phyloP scores from a whole-genome alignment of 2,797 vertebrate genomes.

The Danio aesculapii region DNA sequence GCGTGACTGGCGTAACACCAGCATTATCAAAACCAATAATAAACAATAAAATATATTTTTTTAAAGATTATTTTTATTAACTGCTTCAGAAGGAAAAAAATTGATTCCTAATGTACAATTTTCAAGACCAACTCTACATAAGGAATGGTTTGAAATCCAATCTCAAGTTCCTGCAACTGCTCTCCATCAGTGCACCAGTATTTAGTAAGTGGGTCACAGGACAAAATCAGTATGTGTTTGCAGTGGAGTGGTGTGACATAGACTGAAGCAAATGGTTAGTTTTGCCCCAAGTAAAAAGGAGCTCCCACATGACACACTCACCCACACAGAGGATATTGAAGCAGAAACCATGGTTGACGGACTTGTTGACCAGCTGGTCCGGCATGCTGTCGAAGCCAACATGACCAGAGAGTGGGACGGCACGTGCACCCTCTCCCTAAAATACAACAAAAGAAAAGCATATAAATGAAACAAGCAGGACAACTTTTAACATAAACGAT shows the following conservation, averaged over 20 bases:
- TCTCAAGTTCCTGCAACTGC: slow-evolving; percentile 31
- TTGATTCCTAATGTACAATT: too few relatives aligned
- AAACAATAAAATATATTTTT: background rate
- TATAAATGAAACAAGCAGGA: slow-evolving; percentile 46
- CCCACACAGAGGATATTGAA: slow-evolving; percentile 99
- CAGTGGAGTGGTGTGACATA: slow-evolving; percentile 57
- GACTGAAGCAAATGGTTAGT: slow-evolving; percentile 56
- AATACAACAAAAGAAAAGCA: slow-evolving; percentile 42
- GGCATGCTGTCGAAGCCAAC: slow-evolving; percentile 99
- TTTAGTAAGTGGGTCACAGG: slow-evolving; percentile 51
- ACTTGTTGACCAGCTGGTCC: slow-evolving; percentile 99
- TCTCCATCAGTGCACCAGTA: slow-evolving; percentile 36
- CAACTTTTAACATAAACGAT: slow-evolving; percentile 34
- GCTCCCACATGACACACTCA: slow-evolving; percentile 80
- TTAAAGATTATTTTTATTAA: background rate
- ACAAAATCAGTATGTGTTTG: slow-evolving; percentile 50
- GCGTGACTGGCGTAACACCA: background rate
- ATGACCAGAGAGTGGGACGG: slow-evolving; percentile 92
- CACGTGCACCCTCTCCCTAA: slow-evolving; percentile 93
- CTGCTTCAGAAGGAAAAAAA: background rate
- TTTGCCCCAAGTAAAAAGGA: slow-evolving; percentile 55
- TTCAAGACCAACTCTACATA: too few relatives aligned
- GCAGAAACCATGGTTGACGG: slow-evolving; percentile 97
- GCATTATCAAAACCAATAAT: background rate
- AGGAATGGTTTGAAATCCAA: too few relatives aligned